Percentiles rank a stretch among this genome's conserved stretches.
These are phyloP conservation scores for Lamellibrachia satsuma DNA, from an alignment of 2,888 invertebrate species.

Conservation along the genomic window DNA sequence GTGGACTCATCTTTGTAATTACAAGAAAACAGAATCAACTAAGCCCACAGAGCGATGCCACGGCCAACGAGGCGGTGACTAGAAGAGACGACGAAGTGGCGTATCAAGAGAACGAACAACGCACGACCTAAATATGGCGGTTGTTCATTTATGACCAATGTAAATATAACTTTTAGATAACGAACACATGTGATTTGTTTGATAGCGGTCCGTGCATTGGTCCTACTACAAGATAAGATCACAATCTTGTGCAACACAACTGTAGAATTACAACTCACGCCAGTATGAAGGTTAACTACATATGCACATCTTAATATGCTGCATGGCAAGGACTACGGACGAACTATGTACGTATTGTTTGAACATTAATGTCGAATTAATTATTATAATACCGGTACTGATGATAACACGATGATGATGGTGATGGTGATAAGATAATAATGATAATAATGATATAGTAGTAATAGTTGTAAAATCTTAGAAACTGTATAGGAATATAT, in stretches of 20 bases:
- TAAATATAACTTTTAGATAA: neutral
- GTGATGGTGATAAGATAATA: neutral
- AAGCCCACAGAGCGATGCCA: neutral
- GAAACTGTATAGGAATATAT: too few species aligned
- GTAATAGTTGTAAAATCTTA: too few species aligned
- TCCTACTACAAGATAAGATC: neutral
- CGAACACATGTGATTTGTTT: neutral
- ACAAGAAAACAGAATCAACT: too few species aligned
- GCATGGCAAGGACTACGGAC: neutral
- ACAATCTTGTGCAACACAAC: neutral
- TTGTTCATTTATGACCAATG: neutral
- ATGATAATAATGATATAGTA: too few species aligned
- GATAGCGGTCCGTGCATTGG: slow-evolving; percentile 8
- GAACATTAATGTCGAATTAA: neutral
- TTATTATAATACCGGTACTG: neutral
- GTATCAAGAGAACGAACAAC: neutral
- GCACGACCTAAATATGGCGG: neutral
- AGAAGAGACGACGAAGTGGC: neutral
- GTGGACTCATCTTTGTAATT: too few species aligned
- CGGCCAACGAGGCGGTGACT: neutral
- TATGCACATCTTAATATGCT: neutral
- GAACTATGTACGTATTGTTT: neutral
- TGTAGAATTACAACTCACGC: neutral
- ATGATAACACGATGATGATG: neutral
- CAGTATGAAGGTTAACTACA: neutral